A percentile compares a stretch with the other conserved stretches of the same genome.
Conservation (phyloP, 2,113 vertebrate genomes). For the Origma solitaria region DNA sequence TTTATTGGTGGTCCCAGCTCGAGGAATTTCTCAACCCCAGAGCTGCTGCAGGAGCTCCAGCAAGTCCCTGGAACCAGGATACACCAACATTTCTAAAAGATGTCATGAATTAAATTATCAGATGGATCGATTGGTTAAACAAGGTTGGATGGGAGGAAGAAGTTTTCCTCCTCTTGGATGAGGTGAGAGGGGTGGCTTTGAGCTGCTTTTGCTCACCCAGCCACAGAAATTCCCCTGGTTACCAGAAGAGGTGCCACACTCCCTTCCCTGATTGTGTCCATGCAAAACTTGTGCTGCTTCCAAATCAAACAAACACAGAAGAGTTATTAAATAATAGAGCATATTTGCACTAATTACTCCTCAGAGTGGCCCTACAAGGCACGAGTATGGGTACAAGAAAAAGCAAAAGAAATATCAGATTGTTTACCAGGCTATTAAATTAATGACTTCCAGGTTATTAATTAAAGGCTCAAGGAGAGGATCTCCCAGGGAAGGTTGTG, state of each 20-base stretch:
- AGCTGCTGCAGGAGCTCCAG: background rate
- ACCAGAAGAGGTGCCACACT: background rate
- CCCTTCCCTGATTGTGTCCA: background rate
- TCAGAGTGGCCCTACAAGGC: background rate
- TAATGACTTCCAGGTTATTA: constrained; percentile 28
- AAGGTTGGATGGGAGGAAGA: background rate
- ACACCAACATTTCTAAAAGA: background rate
- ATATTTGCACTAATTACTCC: background rate
- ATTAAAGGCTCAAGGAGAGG: constrained; percentile 2
- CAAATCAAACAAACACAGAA: background rate
- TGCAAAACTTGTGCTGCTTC: background rate
- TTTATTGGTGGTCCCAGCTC: constrained; percentile 28
- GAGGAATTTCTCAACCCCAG: constrained; percentile 4
- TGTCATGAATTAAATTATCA: background rate
- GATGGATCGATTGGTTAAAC: background rate
- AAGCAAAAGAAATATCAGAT: background rate
- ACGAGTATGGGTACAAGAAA: background rate
- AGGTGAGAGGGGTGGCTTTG: background rate
- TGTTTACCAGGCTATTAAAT: constrained; percentile 41
- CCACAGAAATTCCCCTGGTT: background rate
- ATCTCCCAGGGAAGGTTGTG: background rate
- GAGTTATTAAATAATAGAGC: background rate
- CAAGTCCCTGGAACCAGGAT: background rate
- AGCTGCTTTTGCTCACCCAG: background rate
- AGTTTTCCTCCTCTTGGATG: background rate